Conservation (phyloP, 2,113 vertebrate species). For the Diphyllodes magnificus region DNA sequence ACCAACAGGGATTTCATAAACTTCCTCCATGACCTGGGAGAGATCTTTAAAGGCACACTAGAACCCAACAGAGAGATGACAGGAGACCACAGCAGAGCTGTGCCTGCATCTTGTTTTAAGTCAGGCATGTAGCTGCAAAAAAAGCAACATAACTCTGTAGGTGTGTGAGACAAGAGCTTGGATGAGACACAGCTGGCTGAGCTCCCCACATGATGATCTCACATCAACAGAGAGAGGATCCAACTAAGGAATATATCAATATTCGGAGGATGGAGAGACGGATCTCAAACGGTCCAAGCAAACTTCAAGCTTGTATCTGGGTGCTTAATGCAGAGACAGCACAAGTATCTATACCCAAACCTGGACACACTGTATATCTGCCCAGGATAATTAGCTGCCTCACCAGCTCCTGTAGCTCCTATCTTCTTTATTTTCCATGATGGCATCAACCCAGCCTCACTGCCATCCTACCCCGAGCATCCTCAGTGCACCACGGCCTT, state of each 20-base stretch:
- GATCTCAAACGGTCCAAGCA: neutral
- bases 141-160: neutral
- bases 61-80: neutral
- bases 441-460: accelerated
- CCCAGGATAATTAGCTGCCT: neutral
- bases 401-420: neutral
- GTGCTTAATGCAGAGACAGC: neutral
- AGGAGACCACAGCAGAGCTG: neutral
- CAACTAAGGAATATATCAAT: neutral
- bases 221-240: neutral
- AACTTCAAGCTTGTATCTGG: too few species aligned
- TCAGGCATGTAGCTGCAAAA: neutral
- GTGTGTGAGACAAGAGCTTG: neutral
- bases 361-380: neutral
- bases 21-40: neutral
- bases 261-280: accelerated
- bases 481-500: accelerated
- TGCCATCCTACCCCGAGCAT: accelerated
- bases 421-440: neutral
- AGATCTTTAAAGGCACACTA: neutral
- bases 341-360: neutral
- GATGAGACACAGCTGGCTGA: neutral
- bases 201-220: accelerated
- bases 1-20: neutral
- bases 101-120: neutral